Conservation (phyloP, 2,113 vertebrate species). For the Seriola rivoliana region DNA sequence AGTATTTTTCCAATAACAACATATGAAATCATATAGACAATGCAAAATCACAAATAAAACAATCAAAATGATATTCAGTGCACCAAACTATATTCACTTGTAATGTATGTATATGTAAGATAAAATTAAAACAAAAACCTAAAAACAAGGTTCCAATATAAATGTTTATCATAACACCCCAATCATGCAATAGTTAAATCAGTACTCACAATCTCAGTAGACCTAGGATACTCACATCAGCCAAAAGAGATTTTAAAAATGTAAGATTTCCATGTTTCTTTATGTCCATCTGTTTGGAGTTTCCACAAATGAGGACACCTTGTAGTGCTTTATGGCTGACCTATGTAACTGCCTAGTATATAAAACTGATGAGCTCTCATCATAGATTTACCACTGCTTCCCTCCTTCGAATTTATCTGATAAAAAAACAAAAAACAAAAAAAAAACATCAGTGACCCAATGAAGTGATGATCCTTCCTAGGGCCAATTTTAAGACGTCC, state of each 20-base stretch:
- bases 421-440: neutral
- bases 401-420: neutral
- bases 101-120: neutral
- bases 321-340: neutral
- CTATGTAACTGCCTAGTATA: neutral
- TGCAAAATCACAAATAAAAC: neutral
- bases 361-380: conserved; percentile 20
- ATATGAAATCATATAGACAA: no score
- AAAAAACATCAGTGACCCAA: no score
- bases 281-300: neutral
- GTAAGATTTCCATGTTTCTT: neutral
- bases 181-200: neutral
- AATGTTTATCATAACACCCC: neutral
- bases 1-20: neutral
- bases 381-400: neutral
- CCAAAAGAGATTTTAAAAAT: neutral
- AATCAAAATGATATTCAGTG: neutral
- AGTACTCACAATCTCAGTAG: neutral
- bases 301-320: conserved; percentile 10
- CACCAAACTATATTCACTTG: neutral
- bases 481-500: neutral
- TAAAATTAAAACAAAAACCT: neutral
- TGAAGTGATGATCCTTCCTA: neutral
- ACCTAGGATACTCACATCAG: neutral
- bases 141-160: neutral